Base-by-base conservation (phyloP, 2,888 invertebrate species). In the Lacanobia oleracea region DNA sequence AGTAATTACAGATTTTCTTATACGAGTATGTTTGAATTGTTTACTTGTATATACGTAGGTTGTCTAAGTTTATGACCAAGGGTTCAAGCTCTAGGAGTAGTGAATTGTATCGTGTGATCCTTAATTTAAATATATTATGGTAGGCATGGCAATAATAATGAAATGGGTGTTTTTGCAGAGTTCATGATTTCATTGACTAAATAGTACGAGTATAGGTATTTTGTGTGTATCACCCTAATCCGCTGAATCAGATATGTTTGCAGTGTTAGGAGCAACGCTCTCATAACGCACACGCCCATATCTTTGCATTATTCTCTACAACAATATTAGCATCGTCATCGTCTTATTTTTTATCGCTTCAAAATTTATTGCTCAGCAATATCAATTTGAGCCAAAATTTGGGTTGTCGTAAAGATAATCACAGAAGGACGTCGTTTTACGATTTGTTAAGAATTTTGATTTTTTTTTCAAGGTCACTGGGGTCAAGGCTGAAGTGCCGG, bases 361-460 rank as follows among this genome's bases (percentile, higher is more conserved):
- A 63, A 57, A 68, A 75, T 83, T 83, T 83, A 86, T 74, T 51
- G 51, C 67, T 60, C 67, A 9, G 51, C 67, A 67, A 73, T 75
- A 62, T 65, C 51, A 65, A 60, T 61, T 71, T 59, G 62, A 59
- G 40, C 6, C 61, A 56, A 66, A 76, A 61, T 73, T 81, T 48
- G 71, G 77, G 56, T 59, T 45, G 67, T 74, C 77, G 51, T 84
- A 86, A 84, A 84, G 65, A 86, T 86, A 77, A 75, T 75, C 62
- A 66, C 67, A 66, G 48, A 75, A 66, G 61, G 63, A 72, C 71
- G 64, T 51, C 70, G 48, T 71, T 78, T 80, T 79, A 80, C 73
- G 78, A 83, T 84, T 86, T 86, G 83, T 86, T 83, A 75, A 72
- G 73, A 64, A 54, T 60, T 73, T 79, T 45, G 16, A 18, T 76